Evolutionary conservation across 2,888 invertebrate species (phyloP).

Genomic region (Nymphalis urticae): DNA sequence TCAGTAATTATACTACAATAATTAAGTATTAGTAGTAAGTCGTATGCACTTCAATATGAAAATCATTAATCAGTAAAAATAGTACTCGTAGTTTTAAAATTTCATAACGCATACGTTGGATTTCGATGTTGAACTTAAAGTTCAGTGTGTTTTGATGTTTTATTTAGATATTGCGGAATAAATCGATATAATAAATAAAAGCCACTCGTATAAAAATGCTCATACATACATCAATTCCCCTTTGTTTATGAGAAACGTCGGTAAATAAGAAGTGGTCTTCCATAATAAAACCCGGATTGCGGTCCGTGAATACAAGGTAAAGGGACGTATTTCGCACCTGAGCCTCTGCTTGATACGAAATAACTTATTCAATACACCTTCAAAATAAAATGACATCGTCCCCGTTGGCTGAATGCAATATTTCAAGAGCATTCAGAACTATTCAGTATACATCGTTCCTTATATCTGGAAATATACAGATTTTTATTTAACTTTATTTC

Average conservation of each 20-base stretch:
- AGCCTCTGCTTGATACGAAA: slow-evolving; percentile 22
- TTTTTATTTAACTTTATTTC: too few relatives aligned
- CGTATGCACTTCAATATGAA: too few relatives aligned
- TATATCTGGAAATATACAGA: too few relatives aligned
- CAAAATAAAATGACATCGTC: slow-evolving; percentile 23
- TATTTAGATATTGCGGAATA: too few relatives aligned
- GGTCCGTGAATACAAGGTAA: slow-evolving; percentile 17
- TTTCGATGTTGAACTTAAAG: too few relatives aligned
- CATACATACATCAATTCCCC: neutral
- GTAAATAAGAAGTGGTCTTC: neutral
- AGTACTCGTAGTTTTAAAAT: too few relatives aligned
- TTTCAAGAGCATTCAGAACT: slow-evolving; percentile 6
- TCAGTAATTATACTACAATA: too few relatives aligned
- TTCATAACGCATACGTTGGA: too few relatives aligned
- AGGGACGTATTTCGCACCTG: slow-evolving; percentile 24
- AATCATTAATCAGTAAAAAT: too few relatives aligned
- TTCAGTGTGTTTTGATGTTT: too few relatives aligned
- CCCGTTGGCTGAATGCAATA: slow-evolving; percentile 10
- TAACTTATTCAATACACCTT: slow-evolving; percentile 29
- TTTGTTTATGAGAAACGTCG: slow-evolving; percentile 3
- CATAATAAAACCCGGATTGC: slow-evolving; percentile 19
- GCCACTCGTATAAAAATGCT: neutral
- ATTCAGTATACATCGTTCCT: too few relatives aligned
- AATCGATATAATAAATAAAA: neutral
- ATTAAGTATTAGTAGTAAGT: too few relatives aligned